Base-by-base conservation (phyloP, 2,797 vertebrate genomes). In the Otus scops region DNA sequence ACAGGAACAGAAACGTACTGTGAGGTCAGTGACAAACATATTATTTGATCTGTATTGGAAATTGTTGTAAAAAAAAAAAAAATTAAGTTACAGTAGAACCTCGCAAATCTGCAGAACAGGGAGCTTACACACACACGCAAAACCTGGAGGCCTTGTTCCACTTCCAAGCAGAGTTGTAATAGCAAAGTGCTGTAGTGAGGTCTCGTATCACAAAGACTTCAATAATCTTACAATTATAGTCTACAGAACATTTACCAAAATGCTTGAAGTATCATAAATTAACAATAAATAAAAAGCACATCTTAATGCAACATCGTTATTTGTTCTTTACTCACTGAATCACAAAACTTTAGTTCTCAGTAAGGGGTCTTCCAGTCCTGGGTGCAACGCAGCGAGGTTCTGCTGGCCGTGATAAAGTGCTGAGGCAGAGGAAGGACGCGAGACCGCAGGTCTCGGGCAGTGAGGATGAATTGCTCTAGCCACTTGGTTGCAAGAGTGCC, bases 371-470 rank as follows among this genome's bases (percentile, higher is more conserved):
- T 94, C 96, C 89, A 97, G 93, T 94, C 91, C 91, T 83, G 91
- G 93, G 90, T 93, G 95, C 90, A 90, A 80, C 19, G 27, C 88
- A 85, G 92, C 76, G 63, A 97, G 96, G 96, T 96, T 96, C 97
- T 97, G 93, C 97, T 96, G 95, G 94, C 95, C 11, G n/a, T 96
- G 75, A 91, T 98, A 98, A 98, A 98, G 98, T 98, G 98, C 98
- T 98, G 95, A 98, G 97, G 97, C 96, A 89, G 70, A 88, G 92
- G 93, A 92, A 97, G 85, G 93, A 94, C 74, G 10, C 79, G 77
- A 67, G 95, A 91, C 97, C 74, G 19, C 54, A 27, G 93, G 85
- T 95, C 93, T 91, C 56, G 48, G 95, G 96, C 95, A 67, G 95
- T 89, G 95, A 91, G 89, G 89, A 92, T 93, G 89, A 75, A 86